phyloP scores from a whole-genome alignment of 2,797 vertebrate species.

The Cyprinella venusta region DNA sequence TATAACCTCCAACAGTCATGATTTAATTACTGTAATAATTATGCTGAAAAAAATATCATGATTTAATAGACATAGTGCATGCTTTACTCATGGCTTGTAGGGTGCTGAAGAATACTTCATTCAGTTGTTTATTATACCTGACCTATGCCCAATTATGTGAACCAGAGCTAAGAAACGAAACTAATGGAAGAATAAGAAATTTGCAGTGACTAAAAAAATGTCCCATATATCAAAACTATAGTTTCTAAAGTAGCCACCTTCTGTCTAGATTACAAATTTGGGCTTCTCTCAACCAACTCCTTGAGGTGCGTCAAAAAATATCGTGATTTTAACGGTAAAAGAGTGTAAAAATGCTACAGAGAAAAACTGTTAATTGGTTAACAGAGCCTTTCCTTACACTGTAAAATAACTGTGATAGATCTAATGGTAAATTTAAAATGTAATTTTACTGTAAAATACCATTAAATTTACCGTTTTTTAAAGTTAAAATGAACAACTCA shows the following conservation, averaged over 20 bases:
- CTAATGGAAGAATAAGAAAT: background rate
- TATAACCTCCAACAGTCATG: background rate
- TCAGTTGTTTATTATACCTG: slow-evolving; percentile 19
- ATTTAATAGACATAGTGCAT: background rate
- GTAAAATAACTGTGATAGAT: no score
- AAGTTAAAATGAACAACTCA: no score
- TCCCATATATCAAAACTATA: background rate
- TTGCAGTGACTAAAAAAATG: background rate
- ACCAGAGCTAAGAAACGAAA: slow-evolving; percentile 1
- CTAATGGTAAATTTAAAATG: no score
- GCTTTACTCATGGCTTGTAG: background rate
- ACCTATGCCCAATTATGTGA: background rate
- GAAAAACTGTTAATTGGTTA: no score
- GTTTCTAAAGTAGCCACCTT: background rate
- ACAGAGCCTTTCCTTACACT: no score
- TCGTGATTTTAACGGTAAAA: no score
- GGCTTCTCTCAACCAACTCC: background rate
- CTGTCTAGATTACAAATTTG: slow-evolving; percentile 3
- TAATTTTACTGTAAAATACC: no score
- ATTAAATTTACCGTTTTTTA: no score
- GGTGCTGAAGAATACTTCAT: background rate
- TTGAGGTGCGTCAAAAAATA: background rate
- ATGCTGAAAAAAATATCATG: slow-evolving; percentile 1
- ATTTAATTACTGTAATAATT: background rate
- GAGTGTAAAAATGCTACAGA: no score